phyloP scores from a whole-genome alignment of 2,888 invertebrate species.

The Athalia cordata region DNA sequence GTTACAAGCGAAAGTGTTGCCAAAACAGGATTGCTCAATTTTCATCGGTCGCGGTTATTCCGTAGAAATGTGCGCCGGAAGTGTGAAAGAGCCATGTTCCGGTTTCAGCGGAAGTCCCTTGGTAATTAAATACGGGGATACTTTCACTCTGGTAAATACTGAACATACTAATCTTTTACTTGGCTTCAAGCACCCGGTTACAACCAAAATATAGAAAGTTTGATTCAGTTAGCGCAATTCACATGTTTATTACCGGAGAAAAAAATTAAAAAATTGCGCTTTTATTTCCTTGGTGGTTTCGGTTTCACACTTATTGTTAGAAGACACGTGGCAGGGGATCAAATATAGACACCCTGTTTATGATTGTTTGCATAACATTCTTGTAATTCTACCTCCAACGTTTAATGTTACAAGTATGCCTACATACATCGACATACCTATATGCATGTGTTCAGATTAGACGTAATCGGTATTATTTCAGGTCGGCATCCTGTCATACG shows the following conservation, averaged over 20 bases:
- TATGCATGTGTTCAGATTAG: neutral
- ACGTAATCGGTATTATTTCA: constrained; percentile 66
- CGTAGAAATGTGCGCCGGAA: constrained; percentile 83
- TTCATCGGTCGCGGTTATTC: constrained; percentile 79
- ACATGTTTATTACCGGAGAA: neutral
- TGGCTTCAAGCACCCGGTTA: constrained; percentile 20
- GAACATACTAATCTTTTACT: constrained; percentile 34
- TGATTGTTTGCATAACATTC: constrained; percentile 2
- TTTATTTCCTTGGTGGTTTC: no score
- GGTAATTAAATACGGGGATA: constrained; percentile 78
- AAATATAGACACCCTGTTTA: neutral
- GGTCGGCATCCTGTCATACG: constrained; percentile 88
- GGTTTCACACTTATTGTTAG: no score
- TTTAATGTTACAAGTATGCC: constrained; percentile 1
- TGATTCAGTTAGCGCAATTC: constrained; percentile 9
- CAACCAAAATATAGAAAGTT: constrained; percentile 13
- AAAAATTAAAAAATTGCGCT: no score
- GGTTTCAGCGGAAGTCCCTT: constrained; percentile 88
- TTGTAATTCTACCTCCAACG: constrained; percentile 4
- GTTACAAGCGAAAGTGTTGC: constrained; percentile 81
- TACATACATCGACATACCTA: neutral
- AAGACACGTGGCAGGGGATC: no score
- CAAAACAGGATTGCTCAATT: constrained; percentile 80
- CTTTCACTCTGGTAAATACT: constrained; percentile 78
- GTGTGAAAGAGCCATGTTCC: constrained; percentile 84